A percentile compares a stretch with the other conserved stretches of the same genome.
phyloP scores from a whole-genome alignment of 2,113 vertebrate genomes.

The Nothoprocta perdicaria region DNA sequence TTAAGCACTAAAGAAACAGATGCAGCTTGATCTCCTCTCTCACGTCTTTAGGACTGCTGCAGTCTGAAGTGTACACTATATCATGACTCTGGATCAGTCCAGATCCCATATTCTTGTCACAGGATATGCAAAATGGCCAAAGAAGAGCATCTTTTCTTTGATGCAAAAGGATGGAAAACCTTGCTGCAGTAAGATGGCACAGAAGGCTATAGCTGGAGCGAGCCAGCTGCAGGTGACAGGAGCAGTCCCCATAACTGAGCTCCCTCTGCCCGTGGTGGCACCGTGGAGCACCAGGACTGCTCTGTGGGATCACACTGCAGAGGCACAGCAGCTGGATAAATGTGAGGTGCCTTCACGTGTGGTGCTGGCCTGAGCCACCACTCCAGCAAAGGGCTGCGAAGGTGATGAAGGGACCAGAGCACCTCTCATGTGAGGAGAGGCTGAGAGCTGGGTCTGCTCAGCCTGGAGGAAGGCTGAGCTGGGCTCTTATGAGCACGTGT shows the following conservation, averaged over 20 bases:
- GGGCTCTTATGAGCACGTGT: neutral
- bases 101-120: neutral
- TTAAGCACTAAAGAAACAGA: neutral
- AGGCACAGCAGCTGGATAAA: fast-evolving
- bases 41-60: neutral
- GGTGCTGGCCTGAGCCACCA: neutral
- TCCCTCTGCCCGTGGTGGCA: neutral
- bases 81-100: neutral
- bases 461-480: neutral
- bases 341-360: neutral
- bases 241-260: neutral
- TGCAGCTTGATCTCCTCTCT: neutral
- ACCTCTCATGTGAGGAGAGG: neutral
- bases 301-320: fast-evolving
- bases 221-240: neutral
- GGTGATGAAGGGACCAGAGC: neutral
- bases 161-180: neutral
- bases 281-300: neutral
- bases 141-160: neutral
- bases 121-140: neutral
- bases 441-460: neutral
- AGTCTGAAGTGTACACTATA: neutral
- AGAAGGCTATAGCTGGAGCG: neutral
- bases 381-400: neutral
- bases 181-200: neutral